Percentiles rank a stretch among this genome's conserved stretches.
phyloP scores from a whole-genome alignment of 2,797 vertebrate genomes.

The Euthynnus affinis region DNA sequence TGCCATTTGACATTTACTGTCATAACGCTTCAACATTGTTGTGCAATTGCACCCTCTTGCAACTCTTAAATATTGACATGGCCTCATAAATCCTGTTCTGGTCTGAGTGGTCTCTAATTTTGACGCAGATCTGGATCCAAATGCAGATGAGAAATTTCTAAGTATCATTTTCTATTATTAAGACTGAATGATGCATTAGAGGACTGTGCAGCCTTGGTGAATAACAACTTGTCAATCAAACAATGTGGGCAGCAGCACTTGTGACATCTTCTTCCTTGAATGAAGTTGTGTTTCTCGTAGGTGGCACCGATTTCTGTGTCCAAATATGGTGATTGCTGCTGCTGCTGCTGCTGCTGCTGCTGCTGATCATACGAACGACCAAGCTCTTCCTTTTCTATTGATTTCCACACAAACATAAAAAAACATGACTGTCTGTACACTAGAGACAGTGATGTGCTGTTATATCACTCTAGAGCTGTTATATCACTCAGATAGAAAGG shows the following conservation, averaged over 20 bases:
- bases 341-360: slow-evolving; percentile 3
- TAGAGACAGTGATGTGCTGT: neutral
- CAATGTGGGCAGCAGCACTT: slow-evolving; percentile 33
- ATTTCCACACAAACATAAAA: neutral
- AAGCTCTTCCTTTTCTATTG: slow-evolving; percentile 26
- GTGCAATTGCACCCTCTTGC: neutral
- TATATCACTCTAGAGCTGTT: neutral
- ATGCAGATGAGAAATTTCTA: neutral
- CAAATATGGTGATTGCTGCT: slow-evolving; percentile 29
- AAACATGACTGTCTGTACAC: neutral
- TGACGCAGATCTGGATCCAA: neutral
- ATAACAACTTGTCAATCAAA: slow-evolving; percentile 49
- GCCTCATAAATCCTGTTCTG: neutral
- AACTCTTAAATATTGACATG: too few species aligned
- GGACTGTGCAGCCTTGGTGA: slow-evolving; percentile 1
- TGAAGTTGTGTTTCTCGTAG: slow-evolving; percentile 35
- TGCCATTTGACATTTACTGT: neutral
- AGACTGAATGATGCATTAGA: neutral
- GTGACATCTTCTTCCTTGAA: slow-evolving; percentile 26
- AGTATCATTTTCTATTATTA: neutral
- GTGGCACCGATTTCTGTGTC: slow-evolving; percentile 11
- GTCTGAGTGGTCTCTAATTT: neutral
- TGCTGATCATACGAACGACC: neutral
- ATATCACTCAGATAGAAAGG: slow-evolving; percentile 7
- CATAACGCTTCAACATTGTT: neutral